Evolutionary conservation across 2,888 invertebrate genomes (phyloP).

Genomic region (Trissonchulus sp.): DNA sequence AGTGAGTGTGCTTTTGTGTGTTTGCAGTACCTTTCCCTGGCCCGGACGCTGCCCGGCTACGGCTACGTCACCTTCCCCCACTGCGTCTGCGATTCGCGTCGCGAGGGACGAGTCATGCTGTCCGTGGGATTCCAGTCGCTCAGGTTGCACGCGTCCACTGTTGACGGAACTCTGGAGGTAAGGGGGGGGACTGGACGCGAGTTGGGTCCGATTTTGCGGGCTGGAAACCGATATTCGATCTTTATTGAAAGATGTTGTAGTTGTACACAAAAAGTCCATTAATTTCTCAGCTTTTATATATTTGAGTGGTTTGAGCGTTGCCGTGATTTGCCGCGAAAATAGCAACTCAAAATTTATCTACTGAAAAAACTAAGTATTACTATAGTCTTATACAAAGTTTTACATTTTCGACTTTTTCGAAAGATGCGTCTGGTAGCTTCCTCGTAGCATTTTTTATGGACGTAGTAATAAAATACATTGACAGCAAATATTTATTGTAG

Average conservation of each 20-base stretch:
- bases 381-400: background rate
- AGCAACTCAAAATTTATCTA: background rate
- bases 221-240: too few relatives aligned
- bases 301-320: too few relatives aligned
- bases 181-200: too few relatives aligned
- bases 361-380: background rate
- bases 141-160: conserved; percentile 75
- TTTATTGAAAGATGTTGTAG: too few relatives aligned
- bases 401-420: background rate
- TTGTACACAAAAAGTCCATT: too few relatives aligned
- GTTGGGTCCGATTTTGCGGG: too few relatives aligned
- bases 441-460: conserved; percentile 18
- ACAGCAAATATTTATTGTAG: background rate
- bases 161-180: conserved; percentile 69
- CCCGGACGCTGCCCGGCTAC: conserved; percentile 80
- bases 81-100: conserved; percentile 80
- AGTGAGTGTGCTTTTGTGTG: too few relatives aligned
- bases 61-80: conserved; percentile 90
- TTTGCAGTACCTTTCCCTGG: conserved; percentile 68
- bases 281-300: too few relatives aligned
- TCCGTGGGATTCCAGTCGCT: conserved; percentile 64
- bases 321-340: too few relatives aligned
- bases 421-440: conserved; percentile 10
- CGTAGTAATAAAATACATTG: too few relatives aligned
- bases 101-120: conserved; percentile 72